Percentiles rank a stretch among this genome's conserved stretches.
Conservation (phyloP, 30 jellyfish, hydroid and myxozoan species). For the Pelagia noctiluca region DNA sequence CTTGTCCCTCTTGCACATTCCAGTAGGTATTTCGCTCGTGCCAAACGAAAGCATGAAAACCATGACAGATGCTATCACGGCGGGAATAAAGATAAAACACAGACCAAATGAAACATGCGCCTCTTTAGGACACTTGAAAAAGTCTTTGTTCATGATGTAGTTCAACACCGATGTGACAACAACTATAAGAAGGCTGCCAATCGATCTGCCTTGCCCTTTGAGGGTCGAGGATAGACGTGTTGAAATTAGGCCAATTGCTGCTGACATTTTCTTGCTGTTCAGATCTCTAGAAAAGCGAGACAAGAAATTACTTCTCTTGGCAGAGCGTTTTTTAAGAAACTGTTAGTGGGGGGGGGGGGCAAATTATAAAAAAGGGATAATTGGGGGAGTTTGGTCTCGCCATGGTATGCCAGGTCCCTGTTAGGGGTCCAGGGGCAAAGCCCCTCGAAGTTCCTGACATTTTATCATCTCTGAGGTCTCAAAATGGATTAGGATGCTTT, state of each 20-base stretch:
- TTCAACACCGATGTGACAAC: slow-evolving; percentile 26
- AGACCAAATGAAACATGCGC: slow-evolving; percentile 35
- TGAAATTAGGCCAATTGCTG: not conserved
- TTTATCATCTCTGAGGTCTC: too few relatives aligned
- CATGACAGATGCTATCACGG: slow-evolving; percentile 17
- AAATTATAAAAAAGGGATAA: not conserved
- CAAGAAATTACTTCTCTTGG: not conserved
- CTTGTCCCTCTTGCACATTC: slow-evolving; percentile 29
- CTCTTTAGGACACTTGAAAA: slow-evolving; percentile 48
- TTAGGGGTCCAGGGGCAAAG: too few relatives aligned
- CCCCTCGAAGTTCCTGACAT: too few relatives aligned
- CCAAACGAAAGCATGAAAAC: slow-evolving; percentile 27
- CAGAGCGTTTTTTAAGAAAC: not conserved
- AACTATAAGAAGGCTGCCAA: slow-evolving; percentile 7
- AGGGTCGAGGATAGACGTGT: not conserved
- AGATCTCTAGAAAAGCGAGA: not conserved
- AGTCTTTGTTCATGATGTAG: slow-evolving; percentile 12
- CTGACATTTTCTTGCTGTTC: slow-evolving; percentile 8
- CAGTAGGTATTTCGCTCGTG: slow-evolving; percentile 8
- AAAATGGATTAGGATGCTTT: too few relatives aligned
- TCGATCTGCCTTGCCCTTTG: slow-evolving; percentile 24
- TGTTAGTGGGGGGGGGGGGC: not conserved
- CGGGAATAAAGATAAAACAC: slow-evolving; percentile 46
- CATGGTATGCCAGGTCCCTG: too few relatives aligned
- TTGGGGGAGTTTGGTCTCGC: not conserved